Evolutionary conservation across 2,113 vertebrate genomes (phyloP), one percentile per base, ranked within the genome.

Genomic region (Indicator maculatus): DNA sequence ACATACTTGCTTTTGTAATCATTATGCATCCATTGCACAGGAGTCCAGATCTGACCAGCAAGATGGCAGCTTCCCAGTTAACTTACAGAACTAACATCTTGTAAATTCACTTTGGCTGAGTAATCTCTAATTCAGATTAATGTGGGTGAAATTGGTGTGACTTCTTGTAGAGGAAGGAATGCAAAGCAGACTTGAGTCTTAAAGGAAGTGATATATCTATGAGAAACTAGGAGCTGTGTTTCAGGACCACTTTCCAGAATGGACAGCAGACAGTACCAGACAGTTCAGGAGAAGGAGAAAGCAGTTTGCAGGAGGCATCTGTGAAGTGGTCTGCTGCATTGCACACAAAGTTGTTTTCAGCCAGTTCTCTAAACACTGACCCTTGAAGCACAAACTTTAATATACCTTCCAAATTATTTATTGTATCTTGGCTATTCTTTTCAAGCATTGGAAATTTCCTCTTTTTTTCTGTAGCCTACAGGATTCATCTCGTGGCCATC

Each of bases 101-200:
- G 50, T 72, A 59, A 89, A 86, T 82, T 79, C 89, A 82, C n/a
- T 86, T 92, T 69, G 69, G 26, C 53, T 77, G 36, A 76, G 36
- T 84, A 75, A 75, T 31, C n/a, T 84, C 24, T 36, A 30, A 60
- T 33, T 83, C 52, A 45, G 21, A 88, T 91, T 80, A 67, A 80
- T 33, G 39, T 0, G 2, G 11, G 9, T 90, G 76, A 78, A 83
- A 60, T 14, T 76, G 36, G 28, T 74, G 26, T 56, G 16, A 47
- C 28, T 83, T 70, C 67, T 59, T 77, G 17, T 52, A 72, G 39
- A 77, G 41, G 33, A 71, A 88, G 69, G 26, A 9, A 76, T 59
- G 24, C 8, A 4, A 79, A 81, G 33, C 27, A 69, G 69, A 58
- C n/a, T 76, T 65, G n/a, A 16, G 28, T 64, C 39, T 73, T 85